Evolutionary conservation across 2,888 invertebrate species (phyloP).

Genomic region (Agrotis puta): DNA sequence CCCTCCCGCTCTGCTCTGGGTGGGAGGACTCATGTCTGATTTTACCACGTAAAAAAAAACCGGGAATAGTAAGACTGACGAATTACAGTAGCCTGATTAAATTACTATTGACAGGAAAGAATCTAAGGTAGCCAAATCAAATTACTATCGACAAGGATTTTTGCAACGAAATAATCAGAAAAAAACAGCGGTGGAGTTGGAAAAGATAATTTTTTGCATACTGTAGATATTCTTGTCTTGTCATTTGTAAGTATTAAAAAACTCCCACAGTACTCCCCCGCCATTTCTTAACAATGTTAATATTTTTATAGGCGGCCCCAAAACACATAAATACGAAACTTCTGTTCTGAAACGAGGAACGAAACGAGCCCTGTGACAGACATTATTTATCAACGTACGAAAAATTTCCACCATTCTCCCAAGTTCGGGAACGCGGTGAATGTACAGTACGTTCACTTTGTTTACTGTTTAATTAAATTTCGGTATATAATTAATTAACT

Average conservation of each 20-base stretch:
- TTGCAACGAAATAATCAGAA: too few species aligned
- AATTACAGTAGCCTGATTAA: too few species aligned
- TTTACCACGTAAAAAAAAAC: too few species aligned
- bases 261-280: conserved; percentile 18
- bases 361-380: conserved; percentile 40
- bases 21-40: too few species aligned
- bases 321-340: conserved; percentile 49
- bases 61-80: too few species aligned
- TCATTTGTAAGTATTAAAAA: background rate
- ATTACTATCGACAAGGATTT: too few species aligned
- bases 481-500: conserved; percentile 52
- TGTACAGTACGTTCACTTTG: conserved; percentile 43
- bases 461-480: conserved; percentile 57
- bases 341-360: conserved; percentile 38
- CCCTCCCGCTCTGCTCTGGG: too few species aligned
- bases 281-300: conserved; percentile 49
- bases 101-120: too few species aligned
- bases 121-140: too few species aligned
- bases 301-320: conserved; percentile 36
- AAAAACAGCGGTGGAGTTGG: too few species aligned
- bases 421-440: conserved; percentile 46
- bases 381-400: conserved; percentile 55
- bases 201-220: too few species aligned
- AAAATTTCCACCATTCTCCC: conserved; percentile 35
- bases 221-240: too few species aligned